These are phyloP conservation scores for Phalacrocorax aristotelis DNA, from an alignment of 2,113 vertebrate genomes.

Conservation along the genomic window DNA sequence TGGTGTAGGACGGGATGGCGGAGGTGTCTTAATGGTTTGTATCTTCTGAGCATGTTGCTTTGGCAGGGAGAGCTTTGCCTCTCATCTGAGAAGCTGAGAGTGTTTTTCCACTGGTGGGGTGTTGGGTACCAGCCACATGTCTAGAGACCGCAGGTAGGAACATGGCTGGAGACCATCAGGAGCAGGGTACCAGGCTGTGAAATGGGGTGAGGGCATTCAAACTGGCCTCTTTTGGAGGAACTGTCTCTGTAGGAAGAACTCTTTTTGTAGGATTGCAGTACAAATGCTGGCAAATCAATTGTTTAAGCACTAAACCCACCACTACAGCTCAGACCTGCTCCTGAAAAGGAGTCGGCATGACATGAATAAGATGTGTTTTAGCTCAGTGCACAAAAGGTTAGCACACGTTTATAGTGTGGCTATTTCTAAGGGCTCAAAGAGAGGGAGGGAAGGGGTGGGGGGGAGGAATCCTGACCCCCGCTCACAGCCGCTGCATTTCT, in stretches of 20 bases:
- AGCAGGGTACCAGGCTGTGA: not conserved
- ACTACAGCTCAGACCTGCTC: not conserved
- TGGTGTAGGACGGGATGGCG: not conserved
- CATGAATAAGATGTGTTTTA: rapidly evolving
- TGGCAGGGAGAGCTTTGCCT: not conserved
- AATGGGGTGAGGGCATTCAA: not conserved
- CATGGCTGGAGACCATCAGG: not conserved
- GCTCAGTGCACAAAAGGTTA: constrained; percentile 18
- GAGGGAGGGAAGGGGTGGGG: not conserved
- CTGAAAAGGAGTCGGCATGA: not conserved
- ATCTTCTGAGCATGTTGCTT: not conserved
- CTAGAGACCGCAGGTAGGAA: not conserved
- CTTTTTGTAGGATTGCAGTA: not conserved
- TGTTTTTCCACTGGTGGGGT: not conserved
- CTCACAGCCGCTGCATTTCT: not conserved
- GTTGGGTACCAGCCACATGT: rapidly evolving
- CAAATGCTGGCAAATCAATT: constrained; percentile 57
- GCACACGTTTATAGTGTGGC: rapidly evolving
- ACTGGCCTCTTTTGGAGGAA: not conserved
- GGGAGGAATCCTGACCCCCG: not conserved
- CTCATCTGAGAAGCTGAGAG: no score
- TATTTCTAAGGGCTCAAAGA: not conserved
- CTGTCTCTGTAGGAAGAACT: not conserved
- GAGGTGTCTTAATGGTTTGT: not conserved
- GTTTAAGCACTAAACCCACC: rapidly evolving